Evolutionary conservation across 2,888 invertebrate species (phyloP), one percentile per base, ranked within the genome.

Genomic region (Bimastos eiseni): DNA sequence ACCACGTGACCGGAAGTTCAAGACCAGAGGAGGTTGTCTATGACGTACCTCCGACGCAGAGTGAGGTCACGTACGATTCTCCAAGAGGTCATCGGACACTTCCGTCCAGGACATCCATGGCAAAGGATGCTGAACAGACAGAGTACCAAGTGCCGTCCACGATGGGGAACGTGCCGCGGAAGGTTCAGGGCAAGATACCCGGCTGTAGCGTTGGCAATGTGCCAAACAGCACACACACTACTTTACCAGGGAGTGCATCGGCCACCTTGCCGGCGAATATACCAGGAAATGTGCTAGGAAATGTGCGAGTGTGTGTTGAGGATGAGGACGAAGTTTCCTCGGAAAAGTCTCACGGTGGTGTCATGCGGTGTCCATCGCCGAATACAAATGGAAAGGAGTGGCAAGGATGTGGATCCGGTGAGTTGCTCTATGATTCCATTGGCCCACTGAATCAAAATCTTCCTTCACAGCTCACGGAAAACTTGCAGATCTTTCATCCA

Each of bases 401-500:
- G 70, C 70, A 70, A 70, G n/a, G n/a, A n/a, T n/a, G 70, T 70
- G n/a, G 70, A 11, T 70, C 70, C 30, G 70, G n/a, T 70, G 30
- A 70, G 70, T 70, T 70, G 70, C 6, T 70, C 70, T 70, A 70
- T n/a, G 70, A 70, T 70, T 70, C 70, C 70, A 70, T 70, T 70
- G 30, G 30, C 70, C 70, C 30, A n/a, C 30, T n/a, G 70, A 0
- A 70, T n/a, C 70, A 70, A 70, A 70, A n/a, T 17, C 70, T 70
- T 5, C n/a, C 70, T 70, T n/a, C 30, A 11, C 30, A 70, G n/a
- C 70, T n/a, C 8, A 8, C 70, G 70, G 70, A 70, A 30, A 70
- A n/a, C 70, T n/a, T 70, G 70, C 70, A 70, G n/a, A n/a, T 70
- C 70, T 70, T 70, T n/a, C 70, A 70, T 70, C n/a, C 70, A 70